Base-by-base conservation (phyloP, 2,113 vertebrate genomes). In the Brevimyrus niger region DNA sequence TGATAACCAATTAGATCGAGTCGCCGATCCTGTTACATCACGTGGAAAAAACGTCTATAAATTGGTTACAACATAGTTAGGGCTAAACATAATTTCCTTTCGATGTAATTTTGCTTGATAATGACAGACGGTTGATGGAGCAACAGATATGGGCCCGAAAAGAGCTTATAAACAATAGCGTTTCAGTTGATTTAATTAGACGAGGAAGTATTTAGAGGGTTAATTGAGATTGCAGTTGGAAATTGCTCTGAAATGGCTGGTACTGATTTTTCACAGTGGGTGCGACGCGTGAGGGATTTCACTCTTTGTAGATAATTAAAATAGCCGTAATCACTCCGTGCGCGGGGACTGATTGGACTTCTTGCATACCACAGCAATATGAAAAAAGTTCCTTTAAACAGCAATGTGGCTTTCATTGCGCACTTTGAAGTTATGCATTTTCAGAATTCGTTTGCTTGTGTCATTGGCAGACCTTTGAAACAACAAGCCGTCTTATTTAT, bases 1-100 rank as follows among this genome's bases (percentile, higher is more conserved):
- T 97, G 97, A 98, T 99, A 97, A 97, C 96, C 97, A 98, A 98
- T 98, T 98, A 97, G 95, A 98, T 96, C 95, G 94, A 97, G 97
- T 96, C 95, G 94, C 96, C 35, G 97, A 98, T 99, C 97, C 96
- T 96, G 96, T 99, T 99, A 97, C 98, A 97, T 97, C 93, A 86
- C 35, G 89, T 94, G 95, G 95, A 96, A 95, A 94, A 96, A 90
- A 92, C 92, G 95, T 95, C 96, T 96, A 93, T 95, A 95, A 95
- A 95, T 93, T 94, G 94, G 95, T 91, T 92, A 92, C 92, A 96
- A 97, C 95, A 95, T 95, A 95, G 96, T 96, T 95, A 96, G 92
- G 96, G 94, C 95, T 96, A 95, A 97, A 97, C 91, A 95, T 96
- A 96, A 94, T 97, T 98, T 97, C 96, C 97, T 97, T 96, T 93